These are phyloP conservation scores for Bothrops jararaca DNA, from an alignment of 2,113 vertebrate genomes.

Conservation along the genomic window DNA sequence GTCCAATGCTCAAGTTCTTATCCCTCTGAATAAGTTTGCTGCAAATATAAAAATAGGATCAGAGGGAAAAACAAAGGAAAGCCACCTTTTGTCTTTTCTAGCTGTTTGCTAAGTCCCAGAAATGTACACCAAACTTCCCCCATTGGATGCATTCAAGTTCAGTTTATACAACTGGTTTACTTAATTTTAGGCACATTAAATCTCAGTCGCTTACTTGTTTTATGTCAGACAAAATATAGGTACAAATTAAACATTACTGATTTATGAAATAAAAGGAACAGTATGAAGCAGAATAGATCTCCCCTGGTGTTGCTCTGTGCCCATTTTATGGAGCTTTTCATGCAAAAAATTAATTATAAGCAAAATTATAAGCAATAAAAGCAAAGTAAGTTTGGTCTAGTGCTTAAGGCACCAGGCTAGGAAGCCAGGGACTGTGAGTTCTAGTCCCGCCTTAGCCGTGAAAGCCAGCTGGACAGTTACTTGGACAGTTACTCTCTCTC, in stretches of 20 bases:
- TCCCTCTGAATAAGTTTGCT: slow-evolving; percentile 77
- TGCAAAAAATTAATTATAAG: neutral
- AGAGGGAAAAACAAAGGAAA: slow-evolving; percentile 12
- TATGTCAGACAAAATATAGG: neutral
- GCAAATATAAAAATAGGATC: slow-evolving; percentile 27
- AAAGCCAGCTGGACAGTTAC: neutral
- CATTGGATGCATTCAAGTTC: neutral
- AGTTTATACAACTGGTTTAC: neutral
- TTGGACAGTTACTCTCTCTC: neutral
- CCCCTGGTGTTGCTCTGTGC: neutral
- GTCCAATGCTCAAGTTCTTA: slow-evolving; percentile 76
- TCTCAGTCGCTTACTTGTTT: neutral
- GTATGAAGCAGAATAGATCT: neutral
- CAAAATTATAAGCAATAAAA: neutral
- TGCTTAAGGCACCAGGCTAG: neutral
- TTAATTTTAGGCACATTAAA: neutral
- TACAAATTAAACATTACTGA: neutral
- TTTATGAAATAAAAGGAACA: neutral
- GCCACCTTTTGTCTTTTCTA: neutral
- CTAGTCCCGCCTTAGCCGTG: neutral
- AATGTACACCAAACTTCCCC: neutral
- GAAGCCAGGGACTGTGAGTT: neutral
- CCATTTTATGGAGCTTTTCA: neutral
- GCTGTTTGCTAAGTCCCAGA: neutral
- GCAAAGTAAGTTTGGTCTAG: neutral